Conservation (phyloP, 1,140 invertebrate species). For the Ostrea denselamellosa region DNA sequence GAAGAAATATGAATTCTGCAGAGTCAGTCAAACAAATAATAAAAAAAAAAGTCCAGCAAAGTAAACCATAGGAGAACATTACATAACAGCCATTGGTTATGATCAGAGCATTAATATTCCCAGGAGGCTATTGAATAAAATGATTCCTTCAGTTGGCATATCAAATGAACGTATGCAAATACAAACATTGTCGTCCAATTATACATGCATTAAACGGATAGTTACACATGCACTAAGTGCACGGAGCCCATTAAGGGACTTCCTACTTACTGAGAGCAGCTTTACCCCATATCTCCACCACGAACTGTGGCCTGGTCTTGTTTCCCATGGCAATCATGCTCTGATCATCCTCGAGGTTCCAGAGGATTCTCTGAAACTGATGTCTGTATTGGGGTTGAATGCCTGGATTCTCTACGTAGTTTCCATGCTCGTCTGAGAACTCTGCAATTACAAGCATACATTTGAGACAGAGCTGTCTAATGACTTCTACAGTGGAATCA, state of each 20-base stretch:
- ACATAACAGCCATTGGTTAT: too few species aligned
- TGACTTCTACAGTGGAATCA: too few species aligned
- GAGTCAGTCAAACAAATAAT: background rate
- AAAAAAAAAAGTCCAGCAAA: background rate
- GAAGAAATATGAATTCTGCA: background rate
- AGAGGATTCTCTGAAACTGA: constrained; percentile 66
- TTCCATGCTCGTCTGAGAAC: constrained; percentile 67
- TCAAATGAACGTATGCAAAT: background rate
- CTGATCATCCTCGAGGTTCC: constrained; percentile 61
- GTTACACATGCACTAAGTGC: constrained; percentile 6
- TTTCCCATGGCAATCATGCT: constrained; percentile 47
- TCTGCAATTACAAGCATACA: constrained; percentile 62
- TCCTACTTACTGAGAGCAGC: constrained; percentile 80
- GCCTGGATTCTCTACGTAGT: constrained; percentile 76
- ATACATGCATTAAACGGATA: background rate
- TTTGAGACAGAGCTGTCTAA: background rate
- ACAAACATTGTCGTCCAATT: background rate
- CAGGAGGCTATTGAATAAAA: background rate
- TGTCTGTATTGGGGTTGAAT: constrained; percentile 56
- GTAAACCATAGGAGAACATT: background rate
- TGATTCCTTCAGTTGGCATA: background rate
- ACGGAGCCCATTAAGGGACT: background rate
- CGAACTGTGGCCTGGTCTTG: constrained; percentile 39
- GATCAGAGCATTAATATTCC: too few species aligned
- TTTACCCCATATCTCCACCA: constrained; percentile 82